Base-by-base conservation (phyloP, 2,113 vertebrate species). In the Oplegnathus fasciatus region DNA sequence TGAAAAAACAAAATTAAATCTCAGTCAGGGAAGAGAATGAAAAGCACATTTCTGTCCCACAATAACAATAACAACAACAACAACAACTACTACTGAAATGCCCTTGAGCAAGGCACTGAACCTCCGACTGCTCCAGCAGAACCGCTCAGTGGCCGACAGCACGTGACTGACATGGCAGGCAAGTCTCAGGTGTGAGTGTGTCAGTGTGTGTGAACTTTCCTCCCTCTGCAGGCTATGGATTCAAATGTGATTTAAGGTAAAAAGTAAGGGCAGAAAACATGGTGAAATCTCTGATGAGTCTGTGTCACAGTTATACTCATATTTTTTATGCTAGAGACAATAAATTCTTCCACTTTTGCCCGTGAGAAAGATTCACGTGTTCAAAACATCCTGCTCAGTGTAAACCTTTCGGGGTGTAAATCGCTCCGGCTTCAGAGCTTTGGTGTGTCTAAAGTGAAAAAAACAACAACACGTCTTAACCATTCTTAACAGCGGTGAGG, bases 51-150 rank as follows among this genome's bases (percentile, higher is more conserved):
- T 92, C 85, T 78, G 80, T 80, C 54, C 65, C 64, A 83, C 75
- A 52, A 68, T 17, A 46, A 86, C 78, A 34, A 82, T 8, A 30
- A 78, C 65, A 9, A 88, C 65, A 17, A 82, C 40, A 2, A 72
- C 20, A 2, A 72, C n/a, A 4, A 61, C 69, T 71, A 80, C 76
- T 71, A 80, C 54, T 73, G 72, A 91, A 86, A 83, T 88, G 88
- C 91, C 93, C 92, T 88, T 40, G 80, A 94, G 86, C 93, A 94
- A 94, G 93, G 92, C 93, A 94, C 93, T 89, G 90, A 85, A 92
- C 78, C 85, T 83, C 78, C 78, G 1, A 65, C 66, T 50, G 82
- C 79, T 84, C 79, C 75, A 57, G 86, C 86, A 66, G 82, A 81
- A 58, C 66, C 55, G 80, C 83, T 87, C 76, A 74, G 86, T 71